Evolutionary conservation across 92 coral and sea anemone species (phyloP), one percentile per base, ranked within the genome.

Genomic region (Diadumene lineata): DNA sequence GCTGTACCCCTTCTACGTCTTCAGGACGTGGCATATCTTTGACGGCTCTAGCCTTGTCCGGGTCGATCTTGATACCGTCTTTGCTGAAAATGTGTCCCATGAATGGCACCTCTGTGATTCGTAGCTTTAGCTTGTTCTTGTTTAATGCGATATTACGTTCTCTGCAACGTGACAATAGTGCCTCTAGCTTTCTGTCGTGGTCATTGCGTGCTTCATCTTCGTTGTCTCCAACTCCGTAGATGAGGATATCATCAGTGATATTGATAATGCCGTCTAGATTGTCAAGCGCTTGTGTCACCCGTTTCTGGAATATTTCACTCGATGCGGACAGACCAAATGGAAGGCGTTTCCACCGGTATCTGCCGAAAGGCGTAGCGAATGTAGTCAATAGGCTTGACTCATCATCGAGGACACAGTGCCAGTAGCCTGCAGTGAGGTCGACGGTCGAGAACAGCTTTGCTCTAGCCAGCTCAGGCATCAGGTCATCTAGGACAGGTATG

Each of bases 401-500:
- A 8, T 44, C 51, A 44, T 44, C 51, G 9, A 44, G 17, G 10
- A 44, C 53, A 21, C 38, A 74, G 16, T 65, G 73, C 50, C 70
- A 57, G 26, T 69, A 50, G 2, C 53, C 75, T 55, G 56, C 48
- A 23, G 43, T 76, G 50, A 64, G 71, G 16, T 76, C 74, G 25
- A 66, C 48, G 31, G 64, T 76, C 51, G 73, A 64, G 67, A 76
- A 76, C 43, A 76, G 48, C 31, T 66, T 76, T 13, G 67, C 74
- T 38, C 18, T 50, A 21, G 31, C 48, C 29, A 75, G 72, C 1
- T 75, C 56, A 3, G 63, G 67, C 7, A 66, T 72, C 24, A 76
- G 50, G 73, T 66, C 81, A 0, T 76, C 81, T 0, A 76, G 81
- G 1, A 76, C 73, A n/a, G 80, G 80, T 23, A 76, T n/a, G 29